Evolutionary conservation across 1,140 invertebrate genomes (phyloP).

Genomic region (Eriocheir sinensis): DNA sequence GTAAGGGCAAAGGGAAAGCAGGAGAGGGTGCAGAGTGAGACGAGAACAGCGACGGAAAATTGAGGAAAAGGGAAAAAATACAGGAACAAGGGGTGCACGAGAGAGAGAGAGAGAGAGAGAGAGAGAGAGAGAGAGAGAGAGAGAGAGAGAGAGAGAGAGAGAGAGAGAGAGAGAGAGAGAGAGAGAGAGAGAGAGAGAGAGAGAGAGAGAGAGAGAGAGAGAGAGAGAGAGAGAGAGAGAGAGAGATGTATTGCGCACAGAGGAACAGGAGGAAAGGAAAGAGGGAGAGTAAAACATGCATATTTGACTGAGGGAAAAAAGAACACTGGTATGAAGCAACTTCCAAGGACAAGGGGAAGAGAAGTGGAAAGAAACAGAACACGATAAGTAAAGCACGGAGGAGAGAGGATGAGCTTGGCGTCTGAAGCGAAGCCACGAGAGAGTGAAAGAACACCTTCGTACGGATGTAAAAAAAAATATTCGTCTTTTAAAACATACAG

Average conservation of each 20-base stretch:
- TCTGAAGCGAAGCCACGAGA: not conserved
- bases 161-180: conserved; percentile 45
- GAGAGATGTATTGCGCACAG: not conserved
- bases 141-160: conserved; percentile 3
- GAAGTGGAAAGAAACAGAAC: not conserved
- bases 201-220: conserved; percentile 38
- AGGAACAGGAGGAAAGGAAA: not conserved
- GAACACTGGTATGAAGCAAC: not conserved
- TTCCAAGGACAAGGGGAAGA: not conserved
- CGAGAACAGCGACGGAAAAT: not conserved
- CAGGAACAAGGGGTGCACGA: not conserved
- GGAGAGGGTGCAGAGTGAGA: not conserved
- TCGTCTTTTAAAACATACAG: not conserved
- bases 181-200: conserved; percentile 14
- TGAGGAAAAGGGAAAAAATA: not conserved
- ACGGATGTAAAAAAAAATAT: not conserved
- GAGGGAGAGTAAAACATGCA: conserved; percentile 14
- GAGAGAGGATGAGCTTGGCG: not conserved
- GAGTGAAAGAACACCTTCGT: not conserved
- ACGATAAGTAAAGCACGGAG: not conserved
- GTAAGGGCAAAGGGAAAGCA: not conserved
- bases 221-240: conserved; percentile 47
- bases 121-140: not conserved
- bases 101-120: not conserved
- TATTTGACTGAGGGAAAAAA: not conserved